Evolutionary conservation across 1,140 invertebrate species (phyloP).

Genomic region (Drosophila hydei): DNA sequence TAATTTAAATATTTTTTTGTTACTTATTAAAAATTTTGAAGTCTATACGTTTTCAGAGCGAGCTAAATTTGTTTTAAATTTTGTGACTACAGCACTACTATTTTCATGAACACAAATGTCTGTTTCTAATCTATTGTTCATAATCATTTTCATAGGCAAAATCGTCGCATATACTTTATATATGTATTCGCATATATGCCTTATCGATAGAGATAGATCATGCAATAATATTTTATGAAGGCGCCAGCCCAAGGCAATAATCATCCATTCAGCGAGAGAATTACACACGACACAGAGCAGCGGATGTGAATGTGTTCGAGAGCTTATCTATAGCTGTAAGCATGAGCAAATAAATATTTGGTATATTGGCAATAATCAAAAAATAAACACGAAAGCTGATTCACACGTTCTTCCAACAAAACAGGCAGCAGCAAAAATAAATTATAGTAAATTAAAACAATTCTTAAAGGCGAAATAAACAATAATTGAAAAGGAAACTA

Average conservation of each 20-base stretch:
- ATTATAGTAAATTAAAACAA: constrained; percentile 35
- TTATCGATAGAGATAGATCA: constrained; percentile 37
- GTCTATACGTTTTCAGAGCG: too few relatives aligned
- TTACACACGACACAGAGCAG: background rate
- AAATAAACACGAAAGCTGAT: constrained; percentile 56
- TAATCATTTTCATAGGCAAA: constrained; percentile 1
- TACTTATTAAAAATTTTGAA: too few relatives aligned
- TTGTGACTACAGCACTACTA: too few relatives aligned
- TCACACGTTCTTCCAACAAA: constrained; percentile 54
- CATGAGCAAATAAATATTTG: constrained; percentile 16
- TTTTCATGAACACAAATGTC: too few relatives aligned
- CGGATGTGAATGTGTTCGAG: constrained; percentile 14
- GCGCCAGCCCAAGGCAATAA: constrained; percentile 53
- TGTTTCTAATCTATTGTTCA: background rate
- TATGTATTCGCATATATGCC: background rate
- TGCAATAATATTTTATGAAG: constrained; percentile 36
- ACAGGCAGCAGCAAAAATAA: constrained; percentile 33
- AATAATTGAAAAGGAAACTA: constrained; percentile 45
- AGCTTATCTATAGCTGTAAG: constrained; percentile 30
- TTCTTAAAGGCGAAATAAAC: background rate
- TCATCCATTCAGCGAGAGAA: constrained; percentile 26
- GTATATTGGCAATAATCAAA: constrained; percentile 30
- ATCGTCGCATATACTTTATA: background rate
- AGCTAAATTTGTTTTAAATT: too few relatives aligned
- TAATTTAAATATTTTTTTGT: background rate